Evolutionary conservation across 2,113 vertebrate genomes (phyloP), one percentile per base, ranked within the genome.

Genomic region (Eolophus roseicapilla): DNA sequence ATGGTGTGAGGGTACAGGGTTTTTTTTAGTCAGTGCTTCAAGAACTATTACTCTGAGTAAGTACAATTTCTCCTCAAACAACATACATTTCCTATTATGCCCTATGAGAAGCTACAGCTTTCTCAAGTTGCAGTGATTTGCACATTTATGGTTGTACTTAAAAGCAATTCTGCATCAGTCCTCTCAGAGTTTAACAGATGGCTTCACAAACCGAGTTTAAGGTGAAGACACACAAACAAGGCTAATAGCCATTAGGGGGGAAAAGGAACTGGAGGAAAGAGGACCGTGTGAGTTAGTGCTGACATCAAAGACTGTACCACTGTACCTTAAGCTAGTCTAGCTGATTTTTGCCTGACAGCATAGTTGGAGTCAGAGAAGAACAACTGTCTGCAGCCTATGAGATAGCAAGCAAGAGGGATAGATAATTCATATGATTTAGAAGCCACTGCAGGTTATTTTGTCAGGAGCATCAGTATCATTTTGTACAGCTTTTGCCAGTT

Each of bases 231-330:
- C 17, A 9, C 24, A 25, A 23, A 10, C 33, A 14, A 59, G 70
- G 23, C 47, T 27, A 6, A 16, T 2, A 11, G 47, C 11, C 8
- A 0, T 0, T 8, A 7, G 5, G 1, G 16, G 31, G 44, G 28
- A 1, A 16, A 53, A 43, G 49, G 64, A 37, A 15, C 29, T 2
- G 0, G 33, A 50, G 64, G 47, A n/a, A 76, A 41, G 35, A 50
- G 41, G 35, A 28, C 46, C 25, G 1, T 2, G 20, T 3, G 46
- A 44, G 69, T 10, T 2, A 12, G 21, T 5, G 27, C 62, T 64
- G 50, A 47, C 74, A 57, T 69, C 59, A 50, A 3, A 12, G 17
- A 0, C 35, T 5, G 24, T 4, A 44, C 4, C 52, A 24, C 46
- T 2, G 2, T 9, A 21, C 46, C 43, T 31, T 5, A 8, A 50